Evolutionary conservation across 1,140 invertebrate species (phyloP).

Genomic region (Monochamus saltuarius): DNA sequence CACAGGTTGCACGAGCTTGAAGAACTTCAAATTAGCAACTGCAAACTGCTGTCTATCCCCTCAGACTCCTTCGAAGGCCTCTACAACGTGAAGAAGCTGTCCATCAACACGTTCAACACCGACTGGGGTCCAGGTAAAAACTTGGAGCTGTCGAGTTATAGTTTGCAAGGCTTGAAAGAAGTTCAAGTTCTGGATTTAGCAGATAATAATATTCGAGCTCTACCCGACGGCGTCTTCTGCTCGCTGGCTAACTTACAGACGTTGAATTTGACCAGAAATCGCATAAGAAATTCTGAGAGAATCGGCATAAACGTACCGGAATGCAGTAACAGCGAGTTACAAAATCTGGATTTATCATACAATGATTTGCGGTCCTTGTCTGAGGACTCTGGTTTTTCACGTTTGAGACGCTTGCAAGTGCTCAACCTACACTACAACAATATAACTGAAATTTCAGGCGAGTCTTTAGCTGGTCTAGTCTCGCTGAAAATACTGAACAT

Average conservation of each 20-base stretch:
- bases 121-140: conserved; percentile 74
- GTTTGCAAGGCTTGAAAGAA: conserved; percentile 72
- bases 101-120: conserved; percentile 72
- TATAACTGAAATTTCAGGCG: conserved; percentile 75
- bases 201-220: conserved; percentile 76
- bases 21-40: conserved; percentile 71
- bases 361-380: conserved; percentile 73
- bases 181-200: conserved; percentile 76
- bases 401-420: conserved; percentile 72
- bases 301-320: conserved; percentile 63
- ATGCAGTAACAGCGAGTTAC: conserved; percentile 62
- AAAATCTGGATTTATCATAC: conserved; percentile 73
- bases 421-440: conserved; percentile 80
- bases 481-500: conserved; percentile 79
- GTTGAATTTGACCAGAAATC: conserved; percentile 81
- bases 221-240: conserved; percentile 76
- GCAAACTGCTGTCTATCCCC: conserved; percentile 77
- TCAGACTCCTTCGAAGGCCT: conserved; percentile 75
- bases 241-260: conserved; percentile 74
- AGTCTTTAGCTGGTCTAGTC: conserved; percentile 72
- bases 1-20: conserved; percentile 71
- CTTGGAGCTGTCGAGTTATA: conserved; percentile 67
- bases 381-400: conserved; percentile 70
- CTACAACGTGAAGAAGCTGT: conserved; percentile 70
- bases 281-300: conserved; percentile 70